Percentiles rank a stretch among this genome's conserved stretches.
These are phyloP conservation scores for Peromyscus leucopus DNA, from an alignment of 2,113 vertebrate species.

Conservation along the genomic window DNA sequence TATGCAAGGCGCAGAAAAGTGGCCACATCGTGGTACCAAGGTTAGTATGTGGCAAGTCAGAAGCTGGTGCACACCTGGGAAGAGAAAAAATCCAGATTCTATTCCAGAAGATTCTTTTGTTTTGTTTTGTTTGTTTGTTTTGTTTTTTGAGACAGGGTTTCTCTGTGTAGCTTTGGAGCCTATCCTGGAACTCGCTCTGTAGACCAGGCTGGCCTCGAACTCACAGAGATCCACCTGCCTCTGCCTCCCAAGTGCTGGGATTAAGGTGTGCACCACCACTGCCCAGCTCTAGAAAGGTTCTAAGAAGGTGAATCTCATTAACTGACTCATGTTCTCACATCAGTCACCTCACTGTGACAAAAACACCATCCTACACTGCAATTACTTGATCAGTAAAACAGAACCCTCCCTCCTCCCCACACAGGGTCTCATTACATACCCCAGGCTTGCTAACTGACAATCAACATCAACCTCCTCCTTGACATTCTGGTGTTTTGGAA, in stretches of 20 bases:
- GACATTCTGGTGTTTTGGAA: neutral
- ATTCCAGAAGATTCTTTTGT: neutral
- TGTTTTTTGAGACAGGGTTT: too few relatives aligned
- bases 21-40: neutral
- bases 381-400: neutral
- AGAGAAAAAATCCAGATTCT: neutral
- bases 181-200: too few relatives aligned
- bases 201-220: too few relatives aligned
- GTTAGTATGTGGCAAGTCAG: accelerated
- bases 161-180: too few relatives aligned
- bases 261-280: too few relatives aligned
- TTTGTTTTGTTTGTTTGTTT: too few relatives aligned
- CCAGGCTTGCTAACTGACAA: neutral
- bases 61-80: neutral
- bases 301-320: neutral
- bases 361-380: neutral
- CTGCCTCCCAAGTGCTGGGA: too few relatives aligned
- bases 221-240: too few relatives aligned
- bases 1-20: neutral
- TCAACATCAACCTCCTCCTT: neutral
- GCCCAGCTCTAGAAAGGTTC: neutral
- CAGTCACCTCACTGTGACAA: neutral
- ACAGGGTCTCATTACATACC: neutral
- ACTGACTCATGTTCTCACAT: neutral
- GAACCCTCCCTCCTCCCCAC: too few relatives aligned